phyloP scores from a whole-genome alignment of 2,797 vertebrate species.

The Microctenopoma lineatum region DNA sequence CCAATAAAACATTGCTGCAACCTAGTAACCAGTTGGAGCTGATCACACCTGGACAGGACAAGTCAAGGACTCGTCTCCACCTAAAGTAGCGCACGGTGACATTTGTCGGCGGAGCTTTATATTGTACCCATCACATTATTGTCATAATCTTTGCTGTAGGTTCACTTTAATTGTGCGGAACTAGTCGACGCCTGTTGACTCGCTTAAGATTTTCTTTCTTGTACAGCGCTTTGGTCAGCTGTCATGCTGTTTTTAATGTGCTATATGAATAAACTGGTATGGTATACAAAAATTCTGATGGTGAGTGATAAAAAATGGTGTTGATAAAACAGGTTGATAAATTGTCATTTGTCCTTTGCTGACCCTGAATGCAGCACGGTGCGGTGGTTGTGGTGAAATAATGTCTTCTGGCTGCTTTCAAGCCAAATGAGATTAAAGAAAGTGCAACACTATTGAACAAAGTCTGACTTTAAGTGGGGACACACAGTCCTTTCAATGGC shows the following conservation, averaged over 20 bases:
- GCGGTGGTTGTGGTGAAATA: background rate
- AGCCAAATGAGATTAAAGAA: conserved; percentile 29
- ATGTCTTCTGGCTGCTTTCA: conserved; percentile 26
- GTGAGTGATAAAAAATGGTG: background rate
- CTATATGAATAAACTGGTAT: too few species aligned
- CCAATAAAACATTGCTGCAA: conserved; percentile 93
- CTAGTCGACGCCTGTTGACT: background rate
- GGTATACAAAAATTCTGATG: background rate
- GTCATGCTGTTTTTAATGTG: too few species aligned
- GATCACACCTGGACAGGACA: conserved; percentile 87
- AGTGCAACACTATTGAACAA: conserved; percentile 27
- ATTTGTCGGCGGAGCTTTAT: background rate
- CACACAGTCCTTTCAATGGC: conserved; percentile 75
- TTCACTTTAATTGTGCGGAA: background rate
- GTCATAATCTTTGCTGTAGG: background rate
- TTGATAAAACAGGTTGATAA: background rate
- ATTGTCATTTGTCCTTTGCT: background rate
- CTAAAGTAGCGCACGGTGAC: conserved; percentile 62
- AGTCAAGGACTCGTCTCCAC: conserved; percentile 81
- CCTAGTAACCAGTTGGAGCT: conserved; percentile 82
- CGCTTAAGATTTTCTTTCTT: background rate
- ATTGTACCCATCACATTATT: background rate
- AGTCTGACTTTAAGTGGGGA: conserved; percentile 75
- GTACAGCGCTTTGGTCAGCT: too few species aligned
- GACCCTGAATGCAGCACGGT: conserved; percentile 25